A percentile compares a stretch with the other conserved stretches of the same genome.
phyloP scores from a whole-genome alignment of 2,113 vertebrate genomes.

The Dipodomys spectabilis region DNA sequence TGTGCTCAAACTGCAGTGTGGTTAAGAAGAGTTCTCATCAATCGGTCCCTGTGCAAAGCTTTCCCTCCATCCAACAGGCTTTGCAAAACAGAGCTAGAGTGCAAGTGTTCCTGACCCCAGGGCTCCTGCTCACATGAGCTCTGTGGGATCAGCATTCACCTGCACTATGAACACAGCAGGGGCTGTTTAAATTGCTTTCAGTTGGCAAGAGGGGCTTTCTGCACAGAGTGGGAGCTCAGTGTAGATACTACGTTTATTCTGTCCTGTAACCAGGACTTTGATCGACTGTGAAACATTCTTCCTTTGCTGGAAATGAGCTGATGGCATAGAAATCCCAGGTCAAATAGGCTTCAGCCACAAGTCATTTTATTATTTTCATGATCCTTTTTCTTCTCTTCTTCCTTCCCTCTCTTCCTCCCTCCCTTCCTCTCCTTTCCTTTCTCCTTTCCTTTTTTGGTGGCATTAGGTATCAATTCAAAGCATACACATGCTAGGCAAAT shows the following conservation, averaged over 20 bases:
- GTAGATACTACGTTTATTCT: conserved; percentile 22
- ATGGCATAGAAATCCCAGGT: conserved; percentile 39
- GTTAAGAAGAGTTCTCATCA: conserved; percentile 4
- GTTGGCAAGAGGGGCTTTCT: conserved; percentile 29
- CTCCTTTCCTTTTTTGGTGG: background rate
- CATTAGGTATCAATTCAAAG: too few relatives aligned
- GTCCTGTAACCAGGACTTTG: background rate
- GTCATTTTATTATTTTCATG: background rate
- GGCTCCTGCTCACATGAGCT: background rate
- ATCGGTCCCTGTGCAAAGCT: background rate
- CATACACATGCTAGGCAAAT: too few relatives aligned
- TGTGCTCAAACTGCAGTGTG: background rate
- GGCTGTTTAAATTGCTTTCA: conserved; percentile 34
- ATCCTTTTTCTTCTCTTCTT: too few relatives aligned
- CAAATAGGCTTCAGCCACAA: background rate
- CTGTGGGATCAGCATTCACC: background rate
- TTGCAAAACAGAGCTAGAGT: background rate
- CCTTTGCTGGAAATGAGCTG: conserved; percentile 25
- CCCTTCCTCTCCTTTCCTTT: background rate
- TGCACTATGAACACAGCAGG: conserved; percentile 38
- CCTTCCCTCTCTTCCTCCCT: background rate
- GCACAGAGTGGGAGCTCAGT: background rate
- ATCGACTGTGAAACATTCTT: conserved; percentile 22
- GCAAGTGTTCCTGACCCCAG: background rate
- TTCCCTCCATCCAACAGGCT: conserved; percentile 4